A percentile compares a stretch with the other conserved stretches of the same genome.
Evolutionary conservation across 2,113 vertebrate genomes (phyloP).

Genomic region (Romanogobio albipinnatus): DNA sequence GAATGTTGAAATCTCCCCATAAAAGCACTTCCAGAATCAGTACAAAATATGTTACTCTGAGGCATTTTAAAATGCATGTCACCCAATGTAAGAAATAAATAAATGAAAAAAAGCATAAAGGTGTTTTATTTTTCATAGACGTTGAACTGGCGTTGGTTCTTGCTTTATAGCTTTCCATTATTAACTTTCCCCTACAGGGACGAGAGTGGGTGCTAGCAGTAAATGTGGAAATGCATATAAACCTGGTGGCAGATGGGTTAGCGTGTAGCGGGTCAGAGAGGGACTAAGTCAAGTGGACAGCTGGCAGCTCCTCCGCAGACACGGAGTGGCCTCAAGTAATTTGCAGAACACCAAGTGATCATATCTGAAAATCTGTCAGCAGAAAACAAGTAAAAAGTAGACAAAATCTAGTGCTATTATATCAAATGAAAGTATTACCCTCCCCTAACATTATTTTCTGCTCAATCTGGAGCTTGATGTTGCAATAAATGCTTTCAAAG

Average conservation of each 20-base stretch:
- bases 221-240: conserved; percentile 52
- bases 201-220: conserved; percentile 30
- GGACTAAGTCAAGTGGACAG: conserved; percentile 18
- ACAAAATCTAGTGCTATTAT: background rate
- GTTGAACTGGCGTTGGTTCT: conserved; percentile 34
- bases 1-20: background rate
- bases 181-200: conserved; percentile 46
- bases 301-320: background rate
- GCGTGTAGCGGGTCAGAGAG: conserved; percentile 28
- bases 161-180: conserved; percentile 50
- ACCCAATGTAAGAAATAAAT: conserved; percentile 6
- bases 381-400: background rate
- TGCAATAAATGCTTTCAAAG: conserved; percentile 60
- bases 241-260: conserved; percentile 45
- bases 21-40: background rate
- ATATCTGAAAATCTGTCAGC: background rate
- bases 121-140: conserved; percentile 15
- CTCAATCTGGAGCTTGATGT: background rate
- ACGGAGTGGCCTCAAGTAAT: background rate
- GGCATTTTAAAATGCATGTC: conserved; percentile 29
- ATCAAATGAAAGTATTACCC: conserved; percentile 30
- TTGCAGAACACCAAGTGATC: background rate
- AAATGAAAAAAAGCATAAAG: background rate
- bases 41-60: conserved; percentile 11
- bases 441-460: conserved; percentile 53